Conservation (phyloP, 2,888 invertebrate species). For the Drosophila meridiana region DNA sequence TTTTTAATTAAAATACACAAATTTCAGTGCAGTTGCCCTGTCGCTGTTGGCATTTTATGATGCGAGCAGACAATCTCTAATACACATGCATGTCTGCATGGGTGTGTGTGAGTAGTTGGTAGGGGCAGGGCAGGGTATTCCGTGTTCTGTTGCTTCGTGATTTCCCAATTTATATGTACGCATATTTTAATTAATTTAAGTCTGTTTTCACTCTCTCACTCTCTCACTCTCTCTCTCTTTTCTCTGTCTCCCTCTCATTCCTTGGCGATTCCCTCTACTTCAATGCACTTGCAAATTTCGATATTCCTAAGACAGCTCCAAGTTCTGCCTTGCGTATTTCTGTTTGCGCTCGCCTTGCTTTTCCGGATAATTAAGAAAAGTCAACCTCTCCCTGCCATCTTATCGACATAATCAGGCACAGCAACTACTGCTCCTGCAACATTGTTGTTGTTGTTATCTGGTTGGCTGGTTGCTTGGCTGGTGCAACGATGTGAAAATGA, state of each 20-base stretch:
- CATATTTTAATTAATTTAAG: constrained; percentile 16
- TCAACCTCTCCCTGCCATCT: constrained; percentile 69
- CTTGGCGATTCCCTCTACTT: not conserved
- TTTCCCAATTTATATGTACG: constrained; percentile 48
- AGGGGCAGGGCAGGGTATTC: constrained; percentile 3
- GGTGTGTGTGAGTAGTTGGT: constrained; percentile 18
- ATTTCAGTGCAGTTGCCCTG: constrained; percentile 69
- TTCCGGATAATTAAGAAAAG: constrained; percentile 77
- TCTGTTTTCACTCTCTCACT: not conserved
- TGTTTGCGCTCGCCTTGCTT: constrained; percentile 41
- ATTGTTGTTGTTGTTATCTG: constrained; percentile 39
- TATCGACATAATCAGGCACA: constrained; percentile 73
- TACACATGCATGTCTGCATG: constrained; percentile 12
- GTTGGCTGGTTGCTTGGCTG: constrained; percentile 37
- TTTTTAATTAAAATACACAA: constrained; percentile 83
- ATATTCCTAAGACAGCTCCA: constrained; percentile 16
- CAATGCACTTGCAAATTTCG: constrained; percentile 44
- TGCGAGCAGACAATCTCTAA: constrained; percentile 46
- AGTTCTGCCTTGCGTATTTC: constrained; percentile 17
- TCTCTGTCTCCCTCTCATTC: not conserved
- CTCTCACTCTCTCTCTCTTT: not conserved
- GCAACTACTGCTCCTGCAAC: constrained; percentile 43
- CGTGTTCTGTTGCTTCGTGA: constrained; percentile 48
- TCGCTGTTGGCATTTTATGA: constrained; percentile 64
- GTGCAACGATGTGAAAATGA: constrained; percentile 81